Conservation (phyloP, 2,113 vertebrate genomes). For the Gobiocypris rarus region DNA sequence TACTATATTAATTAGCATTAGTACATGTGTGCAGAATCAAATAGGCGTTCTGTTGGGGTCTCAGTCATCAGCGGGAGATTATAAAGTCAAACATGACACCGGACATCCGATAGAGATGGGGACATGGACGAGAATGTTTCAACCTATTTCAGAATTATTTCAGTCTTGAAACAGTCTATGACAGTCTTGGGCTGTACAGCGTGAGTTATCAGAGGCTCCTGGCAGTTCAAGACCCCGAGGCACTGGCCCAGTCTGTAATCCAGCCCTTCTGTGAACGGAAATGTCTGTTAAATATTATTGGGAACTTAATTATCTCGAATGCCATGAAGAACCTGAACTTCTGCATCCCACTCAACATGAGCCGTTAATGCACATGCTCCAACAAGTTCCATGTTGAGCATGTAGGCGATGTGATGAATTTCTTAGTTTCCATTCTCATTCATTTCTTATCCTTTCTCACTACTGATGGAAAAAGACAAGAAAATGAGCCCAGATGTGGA, state of each 20-base stretch:
- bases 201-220: background rate
- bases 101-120: background rate
- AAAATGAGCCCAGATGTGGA: background rate
- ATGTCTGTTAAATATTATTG: background rate
- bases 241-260: background rate
- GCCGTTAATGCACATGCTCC: background rate
- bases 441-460: background rate
- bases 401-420: background rate
- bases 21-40: background rate
- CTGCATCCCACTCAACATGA: background rate
- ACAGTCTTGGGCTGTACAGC: background rate
- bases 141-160: background rate
- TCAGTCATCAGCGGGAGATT: background rate
- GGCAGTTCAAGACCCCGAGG: background rate
- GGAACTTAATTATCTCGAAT: background rate
- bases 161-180: too few relatives aligned
- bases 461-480: background rate
- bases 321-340: constrained; percentile 14
- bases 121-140: background rate
- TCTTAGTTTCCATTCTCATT: too few relatives aligned
- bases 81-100: background rate
- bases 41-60: background rate
- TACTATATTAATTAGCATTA: constrained; percentile 14
- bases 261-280: background rate
- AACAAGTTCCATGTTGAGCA: background rate